These are phyloP conservation scores for Drosophila melanosoma DNA, from an alignment of 2,888 invertebrate genomes.

Conservation along the genomic window DNA sequence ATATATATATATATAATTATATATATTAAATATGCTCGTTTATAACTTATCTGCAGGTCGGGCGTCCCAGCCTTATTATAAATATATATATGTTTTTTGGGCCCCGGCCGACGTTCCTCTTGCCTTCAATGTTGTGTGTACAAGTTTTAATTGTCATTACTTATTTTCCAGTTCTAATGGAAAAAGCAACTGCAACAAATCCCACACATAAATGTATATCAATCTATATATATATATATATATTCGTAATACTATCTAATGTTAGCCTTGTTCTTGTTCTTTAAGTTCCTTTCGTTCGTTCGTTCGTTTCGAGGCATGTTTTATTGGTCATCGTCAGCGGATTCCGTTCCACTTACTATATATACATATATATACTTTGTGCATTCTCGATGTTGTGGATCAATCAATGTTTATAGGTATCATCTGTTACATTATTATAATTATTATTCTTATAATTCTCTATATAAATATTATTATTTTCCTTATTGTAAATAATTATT, in stretches of 20 bases:
- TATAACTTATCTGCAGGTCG: conserved; percentile 53
- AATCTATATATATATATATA: conserved; percentile 22
- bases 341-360: conserved; percentile 49
- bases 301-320: conserved; percentile 77
- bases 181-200: conserved; percentile 73
- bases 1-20: conserved; percentile 13
- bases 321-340: conserved; percentile 62
- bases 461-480: neutral
- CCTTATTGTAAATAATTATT: conserved; percentile 10
- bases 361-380: conserved; percentile 48
- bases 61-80: conserved; percentile 26
- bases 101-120: conserved; percentile 56
- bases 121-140: conserved; percentile 83
- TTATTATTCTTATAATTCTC: conserved; percentile 11
- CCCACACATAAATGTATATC: conserved; percentile 45
- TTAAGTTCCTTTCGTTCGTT: conserved; percentile 67
- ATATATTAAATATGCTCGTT: conserved; percentile 28
- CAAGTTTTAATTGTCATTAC: conserved; percentile 68
- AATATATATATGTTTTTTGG: conserved; percentile 40
- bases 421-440: conserved; percentile 56
- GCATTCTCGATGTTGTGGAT: conserved; percentile 84
- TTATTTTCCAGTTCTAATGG: conserved; percentile 75
- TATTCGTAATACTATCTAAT: conserved; percentile 34
- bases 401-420: conserved; percentile 76
- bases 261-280: conserved; percentile 73